A percentile compares a stretch with the other conserved stretches of the same genome.
These are phyloP conservation scores for Cecidostiba fungosa DNA, from an alignment of 2,888 invertebrate species.

Conservation along the genomic window DNA sequence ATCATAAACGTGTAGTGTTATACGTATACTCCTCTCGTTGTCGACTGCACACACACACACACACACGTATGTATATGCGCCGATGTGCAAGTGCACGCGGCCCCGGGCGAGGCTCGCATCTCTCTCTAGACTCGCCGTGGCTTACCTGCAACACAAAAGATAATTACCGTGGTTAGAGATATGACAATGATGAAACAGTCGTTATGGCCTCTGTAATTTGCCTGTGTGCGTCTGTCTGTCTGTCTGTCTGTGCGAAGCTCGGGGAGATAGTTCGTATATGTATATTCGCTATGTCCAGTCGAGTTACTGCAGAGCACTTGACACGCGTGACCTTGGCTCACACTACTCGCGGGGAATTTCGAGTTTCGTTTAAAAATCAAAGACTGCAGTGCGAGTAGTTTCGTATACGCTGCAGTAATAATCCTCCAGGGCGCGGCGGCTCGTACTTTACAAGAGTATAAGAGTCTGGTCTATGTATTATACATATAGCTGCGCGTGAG, in stretches of 20 bases:
- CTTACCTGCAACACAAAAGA: constrained; percentile 63
- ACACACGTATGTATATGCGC: background rate
- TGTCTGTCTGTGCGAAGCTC: background rate
- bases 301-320: background rate
- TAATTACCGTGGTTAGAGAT: constrained; percentile 58
- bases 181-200: constrained; percentile 60
- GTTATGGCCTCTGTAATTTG: constrained; percentile 52
- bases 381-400: background rate
- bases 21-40: no score
- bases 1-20: background rate
- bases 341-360: no score
- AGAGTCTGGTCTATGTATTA: background rate
- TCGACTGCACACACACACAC: no score
- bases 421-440: constrained; percentile 24
- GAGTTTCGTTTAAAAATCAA: background rate
- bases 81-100: background rate
- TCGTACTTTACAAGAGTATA: constrained; percentile 23
- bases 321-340: background rate
- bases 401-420: background rate
- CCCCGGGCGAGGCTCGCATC: constrained; percentile 1
- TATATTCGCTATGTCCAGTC: no score
- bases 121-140: background rate
- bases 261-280: no score
- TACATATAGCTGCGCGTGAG: background rate
- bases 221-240: background rate